Percentiles rank a stretch among this genome's conserved stretches.
Evolutionary conservation across 2,888 invertebrate genomes (phyloP).

Genomic region (Caenorhabditis sp.): DNA sequence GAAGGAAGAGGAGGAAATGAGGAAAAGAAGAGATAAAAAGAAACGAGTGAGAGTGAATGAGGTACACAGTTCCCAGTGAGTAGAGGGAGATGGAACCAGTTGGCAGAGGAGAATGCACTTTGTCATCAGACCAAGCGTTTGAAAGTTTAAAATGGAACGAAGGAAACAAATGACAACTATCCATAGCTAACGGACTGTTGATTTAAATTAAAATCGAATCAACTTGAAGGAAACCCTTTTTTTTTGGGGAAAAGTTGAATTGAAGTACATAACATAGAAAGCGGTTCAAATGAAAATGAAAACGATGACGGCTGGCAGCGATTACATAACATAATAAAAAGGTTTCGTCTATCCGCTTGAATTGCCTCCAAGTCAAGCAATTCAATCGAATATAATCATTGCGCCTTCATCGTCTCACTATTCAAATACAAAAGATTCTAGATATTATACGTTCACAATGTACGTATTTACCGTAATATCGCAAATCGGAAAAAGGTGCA

Average conservation of each 20-base stretch:
- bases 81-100: neutral
- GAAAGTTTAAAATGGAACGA: no score
- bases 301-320: neutral
- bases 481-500: slow-evolving; percentile 36
- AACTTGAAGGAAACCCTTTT: no score
- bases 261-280: no score
- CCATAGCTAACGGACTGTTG: no score
- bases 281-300: no score
- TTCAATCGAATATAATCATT: slow-evolving; percentile 16
- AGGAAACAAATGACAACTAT: no score
- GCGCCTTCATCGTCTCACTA: neutral
- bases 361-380: slow-evolving; percentile 4
- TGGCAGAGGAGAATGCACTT: no score
- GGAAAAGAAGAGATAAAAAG: neutral
- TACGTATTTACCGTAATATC: slow-evolving; percentile 41
- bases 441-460: neutral
- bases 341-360: slow-evolving; percentile 17
- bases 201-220: no score
- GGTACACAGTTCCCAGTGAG: neutral
- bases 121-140: no score
- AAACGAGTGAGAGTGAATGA: neutral
- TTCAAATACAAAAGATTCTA: neutral
- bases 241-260: no score
- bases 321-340: slow-evolving; percentile 4
- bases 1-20: neutral